These are phyloP conservation scores for Pseudobourletiella spinata DNA, from an alignment of 1,140 invertebrate species.

Conservation along the genomic window DNA sequence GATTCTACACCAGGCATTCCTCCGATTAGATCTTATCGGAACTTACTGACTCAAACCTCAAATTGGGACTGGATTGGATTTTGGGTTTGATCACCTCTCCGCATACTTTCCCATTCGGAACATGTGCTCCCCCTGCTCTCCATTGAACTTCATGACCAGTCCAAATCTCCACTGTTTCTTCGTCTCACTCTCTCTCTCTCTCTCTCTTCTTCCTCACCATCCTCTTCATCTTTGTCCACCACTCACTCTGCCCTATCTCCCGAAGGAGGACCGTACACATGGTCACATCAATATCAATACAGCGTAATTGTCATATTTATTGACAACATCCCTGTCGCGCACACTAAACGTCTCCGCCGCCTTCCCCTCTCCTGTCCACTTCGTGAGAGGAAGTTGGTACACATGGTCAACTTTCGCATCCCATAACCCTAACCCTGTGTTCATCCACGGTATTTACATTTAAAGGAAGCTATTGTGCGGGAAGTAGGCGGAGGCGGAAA, in stretches of 20 bases:
- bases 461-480: too few relatives aligned
- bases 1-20: slow-evolving; percentile 11
- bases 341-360: slow-evolving; percentile 15
- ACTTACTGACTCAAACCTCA: slow-evolving; percentile 18
- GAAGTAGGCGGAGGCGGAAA: too few relatives aligned
- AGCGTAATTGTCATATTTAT: slow-evolving; percentile 10
- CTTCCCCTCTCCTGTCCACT: background rate
- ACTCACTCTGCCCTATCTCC: slow-evolving; percentile 4
- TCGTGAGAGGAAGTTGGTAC: too few relatives aligned
- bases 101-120: slow-evolving; percentile 26
- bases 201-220: slow-evolving; percentile 24
- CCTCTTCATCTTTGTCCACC: slow-evolving; percentile 6
- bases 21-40: slow-evolving; percentile 25
- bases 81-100: slow-evolving; percentile 7
- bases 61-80: slow-evolving; percentile 22
- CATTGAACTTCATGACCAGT: background rate
- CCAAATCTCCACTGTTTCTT: slow-evolving; percentile 29
- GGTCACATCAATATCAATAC: slow-evolving; percentile 9
- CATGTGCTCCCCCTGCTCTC: background rate
- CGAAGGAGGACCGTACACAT: too few relatives aligned
- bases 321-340: background rate
- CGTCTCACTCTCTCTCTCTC: slow-evolving; percentile 18
- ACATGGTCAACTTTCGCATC: too few relatives aligned
- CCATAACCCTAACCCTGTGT: too few relatives aligned
- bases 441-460: too few relatives aligned